Base-by-base conservation (phyloP, 2,113 vertebrate genomes). In the Halichoeres trimaculatus region DNA sequence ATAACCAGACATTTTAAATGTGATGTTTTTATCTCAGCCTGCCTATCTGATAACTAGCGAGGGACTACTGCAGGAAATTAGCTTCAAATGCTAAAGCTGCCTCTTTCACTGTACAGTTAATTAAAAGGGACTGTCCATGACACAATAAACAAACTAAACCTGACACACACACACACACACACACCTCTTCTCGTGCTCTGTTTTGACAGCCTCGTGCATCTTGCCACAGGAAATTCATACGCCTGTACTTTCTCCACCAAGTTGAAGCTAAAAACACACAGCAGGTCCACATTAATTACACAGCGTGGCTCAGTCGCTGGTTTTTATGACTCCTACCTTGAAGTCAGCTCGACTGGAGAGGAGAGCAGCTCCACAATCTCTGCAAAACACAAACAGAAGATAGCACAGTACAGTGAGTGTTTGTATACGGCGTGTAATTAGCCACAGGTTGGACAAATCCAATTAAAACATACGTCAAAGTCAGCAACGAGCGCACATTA, bases 381-480 rank as follows among this genome's bases (percentile, higher is more conserved):
- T 9, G 8, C 16, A 43, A 41, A 65, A 51, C 4, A 23, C 20
- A 54, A 78, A 59, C 20, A 38, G 26, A 30, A 30, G 23, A 53
- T 1, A 10, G 11, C 14, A 55, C 1, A 60, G 7, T 48, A 16
- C 6, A 30, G 30, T 30, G 30, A 30, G 30, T 30, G 30, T 30
- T 30, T 30, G 30, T 38, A 20, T 24, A 16, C 11, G 6, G 0
- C 24, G 56, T 26, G 43, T 0, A 41, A 61, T 60, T 5, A 23
- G 11, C 47, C 1, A 10, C 9, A 53, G 17, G 20, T 56, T 48
- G 52, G 55, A 48, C 38, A 65, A 56, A 80, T 69, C 70, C 30
- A 73, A n/a, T 57, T 43, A 45, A 34, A 36, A 36, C 5, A 51
- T 16, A 24, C 26, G 52, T 34, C 20, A 78, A 45, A 64, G 56